Evolutionary conservation across 2,797 vertebrate species (phyloP).

Genomic region (Chromis chromis): DNA sequence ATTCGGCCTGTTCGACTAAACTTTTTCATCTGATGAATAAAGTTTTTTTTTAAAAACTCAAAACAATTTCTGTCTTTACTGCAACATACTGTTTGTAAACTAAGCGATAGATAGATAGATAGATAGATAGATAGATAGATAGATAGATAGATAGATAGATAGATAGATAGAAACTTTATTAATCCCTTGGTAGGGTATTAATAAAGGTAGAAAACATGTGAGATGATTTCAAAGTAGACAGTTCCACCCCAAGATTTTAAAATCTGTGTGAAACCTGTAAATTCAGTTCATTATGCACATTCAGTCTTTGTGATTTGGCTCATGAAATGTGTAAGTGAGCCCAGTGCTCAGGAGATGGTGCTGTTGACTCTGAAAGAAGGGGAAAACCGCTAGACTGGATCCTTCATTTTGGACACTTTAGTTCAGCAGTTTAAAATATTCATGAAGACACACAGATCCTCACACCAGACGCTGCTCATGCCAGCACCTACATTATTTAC

Average conservation of each 20-base stretch:
- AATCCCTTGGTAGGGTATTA: too few relatives aligned
- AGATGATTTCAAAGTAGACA: neutral
- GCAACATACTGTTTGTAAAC: neutral
- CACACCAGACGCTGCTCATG: neutral
- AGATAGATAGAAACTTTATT: too few relatives aligned
- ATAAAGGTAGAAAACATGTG: neutral
- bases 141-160: too few relatives aligned
- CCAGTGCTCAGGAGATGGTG: slow-evolving; percentile 8
- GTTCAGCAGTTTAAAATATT: slow-evolving; percentile 3
- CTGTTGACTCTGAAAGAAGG: neutral
- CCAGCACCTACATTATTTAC: slow-evolving; percentile 20
- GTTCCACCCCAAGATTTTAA: neutral
- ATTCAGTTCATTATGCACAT: neutral
- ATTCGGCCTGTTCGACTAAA: slow-evolving; percentile 94
- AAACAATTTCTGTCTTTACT: neutral
- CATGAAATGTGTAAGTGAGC: neutral
- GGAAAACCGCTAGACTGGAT: neutral
- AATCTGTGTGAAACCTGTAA: neutral
- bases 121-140: too few relatives aligned
- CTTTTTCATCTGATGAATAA: slow-evolving; percentile 74
- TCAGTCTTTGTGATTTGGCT: too few relatives aligned
- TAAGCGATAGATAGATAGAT: too few relatives aligned
- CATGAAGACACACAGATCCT: neutral
- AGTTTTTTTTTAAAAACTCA: slow-evolving; percentile 66
- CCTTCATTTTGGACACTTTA: neutral